phyloP scores from a whole-genome alignment of 2,797 vertebrate species.

The Poeciliopsis infans region DNA sequence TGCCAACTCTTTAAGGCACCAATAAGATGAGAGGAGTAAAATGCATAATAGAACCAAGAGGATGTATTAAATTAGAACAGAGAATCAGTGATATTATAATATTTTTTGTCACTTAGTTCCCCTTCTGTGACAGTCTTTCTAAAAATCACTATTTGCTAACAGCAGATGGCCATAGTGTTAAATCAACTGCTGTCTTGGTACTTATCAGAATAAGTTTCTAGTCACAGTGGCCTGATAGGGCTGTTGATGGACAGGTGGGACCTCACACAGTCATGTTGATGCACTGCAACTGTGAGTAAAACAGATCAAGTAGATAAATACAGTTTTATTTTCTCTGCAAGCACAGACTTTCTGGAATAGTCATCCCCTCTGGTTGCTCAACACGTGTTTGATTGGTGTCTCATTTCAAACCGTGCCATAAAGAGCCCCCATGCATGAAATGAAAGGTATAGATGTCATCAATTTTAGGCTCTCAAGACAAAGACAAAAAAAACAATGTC shows the following conservation, averaged over 20 bases:
- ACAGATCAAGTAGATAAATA: slow-evolving; percentile 29
- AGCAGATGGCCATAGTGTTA: slow-evolving; percentile 56
- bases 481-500: slow-evolving; percentile 9
- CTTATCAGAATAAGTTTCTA: slow-evolving; percentile 21
- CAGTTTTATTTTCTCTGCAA: slow-evolving; percentile 24
- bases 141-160: slow-evolving; percentile 53
- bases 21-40: slow-evolving; percentile 12
- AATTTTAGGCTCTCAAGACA: slow-evolving; percentile 2
- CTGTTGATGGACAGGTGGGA: slow-evolving; percentile 59
- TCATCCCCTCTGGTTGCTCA: slow-evolving; percentile 5
- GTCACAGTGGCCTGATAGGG: slow-evolving; percentile 14
- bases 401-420: slow-evolving; percentile 23
- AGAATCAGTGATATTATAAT: slow-evolving; percentile 12
- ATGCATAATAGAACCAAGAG: slow-evolving; percentile 27
- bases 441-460: slow-evolving; percentile 10
- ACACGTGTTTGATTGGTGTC: slow-evolving; percentile 11
- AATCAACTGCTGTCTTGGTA: slow-evolving; percentile 56
- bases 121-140: slow-evolving; percentile 11
- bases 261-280: slow-evolving; percentile 59
- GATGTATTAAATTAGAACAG: slow-evolving; percentile 28
- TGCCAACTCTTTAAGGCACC: slow-evolving; percentile 40
- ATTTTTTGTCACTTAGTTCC: background rate
- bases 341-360: slow-evolving; percentile 9
- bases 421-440: background rate
- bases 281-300: slow-evolving; percentile 18